phyloP scores from a whole-genome alignment of 2,888 invertebrate genomes.

The Acanthosepion esculentum region DNA sequence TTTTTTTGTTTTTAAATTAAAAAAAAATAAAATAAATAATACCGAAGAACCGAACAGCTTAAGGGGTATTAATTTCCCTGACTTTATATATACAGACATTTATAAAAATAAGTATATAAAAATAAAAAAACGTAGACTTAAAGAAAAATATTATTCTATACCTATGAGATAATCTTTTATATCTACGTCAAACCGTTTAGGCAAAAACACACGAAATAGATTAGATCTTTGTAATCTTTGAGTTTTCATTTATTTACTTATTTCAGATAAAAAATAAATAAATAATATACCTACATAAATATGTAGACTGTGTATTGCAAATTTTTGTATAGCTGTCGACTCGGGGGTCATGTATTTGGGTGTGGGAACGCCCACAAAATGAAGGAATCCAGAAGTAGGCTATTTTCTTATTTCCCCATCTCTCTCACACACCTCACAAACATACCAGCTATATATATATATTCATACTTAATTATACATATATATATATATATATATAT shows the following conservation, averaged over 20 bases:
- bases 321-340: neutral
- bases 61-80: neutral
- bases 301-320: neutral
- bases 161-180: neutral
- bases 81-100: neutral
- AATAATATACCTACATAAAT: too few relatives aligned
- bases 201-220: neutral
- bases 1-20: neutral
- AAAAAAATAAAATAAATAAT: neutral
- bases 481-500: slow-evolving; percentile 24
- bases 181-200: neutral
- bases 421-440: too few relatives aligned
- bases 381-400: neutral
- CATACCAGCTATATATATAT: too few relatives aligned
- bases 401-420: too few relatives aligned
- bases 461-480: neutral
- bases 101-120: too few relatives aligned
- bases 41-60: neutral
- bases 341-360: neutral
- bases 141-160: neutral
- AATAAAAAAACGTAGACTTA: neutral
- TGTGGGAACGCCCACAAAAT: neutral
- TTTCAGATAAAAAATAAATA: neutral
- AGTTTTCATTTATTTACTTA: neutral
- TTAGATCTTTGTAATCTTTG: neutral